phyloP scores from a whole-genome alignment of 2,797 vertebrate species.

The Arvicola amphibius region DNA sequence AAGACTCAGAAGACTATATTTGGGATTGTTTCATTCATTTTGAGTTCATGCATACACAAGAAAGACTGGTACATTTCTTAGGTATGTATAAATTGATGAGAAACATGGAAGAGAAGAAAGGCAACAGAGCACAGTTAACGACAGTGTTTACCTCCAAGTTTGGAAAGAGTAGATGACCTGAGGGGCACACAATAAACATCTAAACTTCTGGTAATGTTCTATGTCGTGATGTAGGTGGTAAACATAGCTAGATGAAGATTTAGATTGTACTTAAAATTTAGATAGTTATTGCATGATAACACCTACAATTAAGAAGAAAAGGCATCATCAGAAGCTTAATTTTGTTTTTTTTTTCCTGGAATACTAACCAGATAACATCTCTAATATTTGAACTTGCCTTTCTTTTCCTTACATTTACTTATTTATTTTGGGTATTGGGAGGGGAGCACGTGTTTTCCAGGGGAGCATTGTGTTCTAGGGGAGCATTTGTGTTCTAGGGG shows the following conservation, averaged over 20 bases:
- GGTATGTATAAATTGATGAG: background rate
- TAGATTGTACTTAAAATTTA: background rate
- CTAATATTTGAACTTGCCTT: slow-evolving; percentile 56
- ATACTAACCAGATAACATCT: slow-evolving; percentile 52
- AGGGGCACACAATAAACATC: background rate
- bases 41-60: background rate
- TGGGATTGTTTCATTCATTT: background rate
- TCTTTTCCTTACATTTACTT: background rate
- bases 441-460: background rate
- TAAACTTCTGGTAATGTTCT: slow-evolving; percentile 24
- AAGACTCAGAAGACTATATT: slow-evolving; percentile 21
- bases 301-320: slow-evolving; percentile 39
- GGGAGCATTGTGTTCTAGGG: background rate
- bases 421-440: no score
- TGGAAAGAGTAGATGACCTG: background rate
- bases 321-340: background rate
- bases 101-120: background rate
- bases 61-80: background rate
- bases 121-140: background rate
- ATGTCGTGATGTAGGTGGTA: background rate
- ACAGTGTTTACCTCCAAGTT: background rate
- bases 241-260: background rate
- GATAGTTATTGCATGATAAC: background rate
- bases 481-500: no score
- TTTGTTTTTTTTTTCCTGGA: slow-evolving; percentile 28